Evolutionary conservation across 2,113 vertebrate genomes (phyloP).

Genomic region (Pygoscelis adeliae): DNA sequence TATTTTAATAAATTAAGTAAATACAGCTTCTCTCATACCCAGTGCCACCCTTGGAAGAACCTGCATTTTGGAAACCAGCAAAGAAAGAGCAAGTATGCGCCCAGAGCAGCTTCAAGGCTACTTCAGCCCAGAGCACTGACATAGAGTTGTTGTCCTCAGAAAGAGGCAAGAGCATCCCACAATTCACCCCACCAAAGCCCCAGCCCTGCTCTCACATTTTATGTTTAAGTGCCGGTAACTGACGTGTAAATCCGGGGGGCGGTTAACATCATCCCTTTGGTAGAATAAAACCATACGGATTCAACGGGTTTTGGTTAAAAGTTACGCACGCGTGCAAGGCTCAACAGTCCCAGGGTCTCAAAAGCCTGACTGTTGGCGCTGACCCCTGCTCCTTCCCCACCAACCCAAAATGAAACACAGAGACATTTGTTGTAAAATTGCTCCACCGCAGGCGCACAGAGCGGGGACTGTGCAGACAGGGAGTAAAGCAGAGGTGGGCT

Average conservation of each 20-base stretch:
- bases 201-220: background rate
- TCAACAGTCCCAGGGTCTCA: background rate
- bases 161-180: background rate
- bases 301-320: background rate
- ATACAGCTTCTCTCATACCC: background rate
- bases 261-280: background rate
- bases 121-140: background rate
- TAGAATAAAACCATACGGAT: background rate
- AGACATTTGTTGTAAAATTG: background rate
- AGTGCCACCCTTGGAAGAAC: background rate
- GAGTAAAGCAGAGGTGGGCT: background rate
- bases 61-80: background rate
- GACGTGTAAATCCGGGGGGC: rapidly evolving
- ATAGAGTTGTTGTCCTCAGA: background rate
- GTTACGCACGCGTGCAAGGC: background rate
- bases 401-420: background rate
- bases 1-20: background rate
- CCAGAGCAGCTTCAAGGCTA: background rate
- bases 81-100: background rate
- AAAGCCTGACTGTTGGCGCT: background rate
- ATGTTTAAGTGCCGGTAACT: background rate
- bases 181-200: background rate
- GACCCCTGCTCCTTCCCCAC: background rate
- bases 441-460: background rate
- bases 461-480: background rate